These are phyloP conservation scores for Varanus komodoensis DNA, from an alignment of 2,113 vertebrate species.

Conservation along the genomic window DNA sequence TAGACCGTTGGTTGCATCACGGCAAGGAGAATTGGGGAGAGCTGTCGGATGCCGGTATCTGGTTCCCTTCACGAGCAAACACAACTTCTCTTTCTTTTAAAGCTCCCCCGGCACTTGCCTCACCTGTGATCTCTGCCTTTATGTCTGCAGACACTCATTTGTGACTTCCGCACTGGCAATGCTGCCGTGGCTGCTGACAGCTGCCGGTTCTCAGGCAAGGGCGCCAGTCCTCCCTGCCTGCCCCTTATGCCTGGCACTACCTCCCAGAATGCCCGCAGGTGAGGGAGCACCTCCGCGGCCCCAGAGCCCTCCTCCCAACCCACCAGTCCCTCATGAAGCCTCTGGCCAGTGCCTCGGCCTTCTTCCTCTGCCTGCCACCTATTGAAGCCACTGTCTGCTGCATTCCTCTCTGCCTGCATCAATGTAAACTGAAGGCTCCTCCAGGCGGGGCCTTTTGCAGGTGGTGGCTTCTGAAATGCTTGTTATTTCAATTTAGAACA, in stretches of 20 bases:
- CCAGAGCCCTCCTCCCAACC: not conserved
- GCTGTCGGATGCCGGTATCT: not conserved
- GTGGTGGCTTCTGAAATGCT: not conserved
- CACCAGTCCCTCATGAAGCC: not conserved
- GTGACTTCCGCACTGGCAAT: not conserved
- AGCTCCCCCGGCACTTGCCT: not conserved
- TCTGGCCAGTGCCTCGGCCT: not conserved
- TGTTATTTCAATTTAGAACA: no score
- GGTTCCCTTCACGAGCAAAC: not conserved
- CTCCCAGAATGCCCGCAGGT: not conserved
- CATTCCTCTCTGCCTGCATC: not conserved
- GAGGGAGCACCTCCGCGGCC: not conserved
- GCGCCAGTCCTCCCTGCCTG: no score
- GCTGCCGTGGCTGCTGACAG: not conserved
- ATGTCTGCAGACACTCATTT: not conserved
- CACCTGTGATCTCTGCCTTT: not conserved
- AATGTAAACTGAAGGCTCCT: not conserved
- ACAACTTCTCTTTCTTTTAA: not conserved
- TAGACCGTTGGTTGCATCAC: not conserved
- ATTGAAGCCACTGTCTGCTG: no score
- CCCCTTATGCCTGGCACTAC: not conserved
- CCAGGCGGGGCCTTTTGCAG: not conserved
- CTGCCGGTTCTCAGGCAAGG: not conserved
- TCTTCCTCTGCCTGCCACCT: not conserved
- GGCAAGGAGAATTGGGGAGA: not conserved